phyloP scores from a whole-genome alignment of 2,113 vertebrate species.

The Canis aureus region DNA sequence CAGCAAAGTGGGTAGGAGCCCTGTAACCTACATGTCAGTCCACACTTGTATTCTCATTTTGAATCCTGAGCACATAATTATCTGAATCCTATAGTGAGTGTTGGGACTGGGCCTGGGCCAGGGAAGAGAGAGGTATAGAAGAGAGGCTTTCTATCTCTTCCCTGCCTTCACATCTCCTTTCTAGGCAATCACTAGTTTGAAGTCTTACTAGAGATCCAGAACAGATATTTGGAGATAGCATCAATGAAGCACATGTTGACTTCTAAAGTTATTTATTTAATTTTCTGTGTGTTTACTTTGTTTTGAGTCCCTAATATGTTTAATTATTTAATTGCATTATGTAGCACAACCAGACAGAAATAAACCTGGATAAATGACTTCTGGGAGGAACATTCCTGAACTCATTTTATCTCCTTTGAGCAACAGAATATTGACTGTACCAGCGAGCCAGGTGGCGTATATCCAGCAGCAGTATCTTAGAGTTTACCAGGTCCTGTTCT shows the following conservation, averaged over 20 bases:
- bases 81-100: background rate
- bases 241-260: background rate
- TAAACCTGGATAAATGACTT: background rate
- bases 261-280: conserved; percentile 3
- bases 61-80: conserved; percentile 41
- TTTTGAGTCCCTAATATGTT: background rate
- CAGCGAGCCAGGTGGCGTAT: background rate
- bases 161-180: background rate
- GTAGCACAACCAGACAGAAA: background rate
- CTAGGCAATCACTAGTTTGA: background rate
- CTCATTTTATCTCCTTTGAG: conserved; percentile 41
- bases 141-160: background rate
- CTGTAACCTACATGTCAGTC: background rate
- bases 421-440: conserved; percentile 18
- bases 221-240: background rate
- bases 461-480: too few relatives aligned
- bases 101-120: background rate
- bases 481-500: background rate
- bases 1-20: background rate
- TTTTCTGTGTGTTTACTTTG: background rate
- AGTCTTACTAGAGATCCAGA: background rate
- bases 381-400: background rate
- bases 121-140: background rate
- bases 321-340: background rate
- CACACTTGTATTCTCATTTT: background rate